These are phyloP conservation scores for Tolmerus cingulatus DNA, from an alignment of 2,888 invertebrate species.

Conservation along the genomic window DNA sequence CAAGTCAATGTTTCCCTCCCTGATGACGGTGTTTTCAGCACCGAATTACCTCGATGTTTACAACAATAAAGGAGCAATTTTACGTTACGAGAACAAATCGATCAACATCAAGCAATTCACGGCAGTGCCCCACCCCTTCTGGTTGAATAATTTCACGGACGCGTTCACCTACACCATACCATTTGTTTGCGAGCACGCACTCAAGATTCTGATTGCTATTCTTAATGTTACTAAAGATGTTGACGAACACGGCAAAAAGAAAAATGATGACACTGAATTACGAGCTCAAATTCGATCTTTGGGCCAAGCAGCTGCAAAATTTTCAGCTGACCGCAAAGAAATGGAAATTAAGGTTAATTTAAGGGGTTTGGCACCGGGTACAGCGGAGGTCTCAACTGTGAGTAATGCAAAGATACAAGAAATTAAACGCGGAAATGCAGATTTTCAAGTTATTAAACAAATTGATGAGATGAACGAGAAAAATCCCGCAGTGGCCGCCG, in stretches of 20 bases:
- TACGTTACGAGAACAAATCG: conserved; percentile 99
- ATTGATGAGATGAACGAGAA: conserved; percentile 19
- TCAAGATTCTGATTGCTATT: conserved; percentile 98
- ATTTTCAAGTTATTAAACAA: neutral
- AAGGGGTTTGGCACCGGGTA: neutral
- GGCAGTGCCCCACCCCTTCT: conserved; percentile 97
- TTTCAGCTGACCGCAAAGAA: neutral
- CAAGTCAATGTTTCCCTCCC: conserved; percentile 96
- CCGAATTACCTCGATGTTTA: conserved; percentile 99
- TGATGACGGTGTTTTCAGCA: conserved; percentile 98
- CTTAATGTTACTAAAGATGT: conserved; percentile 71
- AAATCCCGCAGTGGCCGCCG: neutral
- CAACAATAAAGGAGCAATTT: conserved; percentile 97
- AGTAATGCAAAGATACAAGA: neutral
- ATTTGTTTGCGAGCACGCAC: conserved; percentile 96
- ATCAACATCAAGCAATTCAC: conserved; percentile 99
- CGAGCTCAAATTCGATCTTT: neutral
- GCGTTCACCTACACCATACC: conserved; percentile 98
- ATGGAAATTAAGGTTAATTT: conserved; percentile 3
- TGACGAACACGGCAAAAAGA: neutral
- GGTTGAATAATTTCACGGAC: conserved; percentile 99
- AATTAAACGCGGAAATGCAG: neutral
- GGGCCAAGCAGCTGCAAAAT: neutral
- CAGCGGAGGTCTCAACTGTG: neutral
- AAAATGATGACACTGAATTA: neutral